These are phyloP conservation scores for Saccostrea echinata DNA, from an alignment of 1,140 invertebrate species.

Conservation along the genomic window DNA sequence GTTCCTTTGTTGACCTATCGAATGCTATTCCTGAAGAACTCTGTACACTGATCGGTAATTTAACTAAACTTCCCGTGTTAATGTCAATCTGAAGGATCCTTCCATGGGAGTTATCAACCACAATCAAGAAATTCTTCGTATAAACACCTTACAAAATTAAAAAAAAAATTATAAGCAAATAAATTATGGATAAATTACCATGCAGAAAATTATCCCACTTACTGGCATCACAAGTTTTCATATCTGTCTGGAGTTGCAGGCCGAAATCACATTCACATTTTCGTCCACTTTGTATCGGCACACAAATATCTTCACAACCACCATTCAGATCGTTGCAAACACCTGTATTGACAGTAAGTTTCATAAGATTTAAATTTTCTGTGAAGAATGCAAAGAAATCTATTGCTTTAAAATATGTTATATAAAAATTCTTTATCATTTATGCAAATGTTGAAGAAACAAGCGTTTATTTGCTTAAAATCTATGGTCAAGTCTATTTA, in stretches of 20 bases:
- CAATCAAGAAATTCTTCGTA: background rate
- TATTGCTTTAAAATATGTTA: too few species aligned
- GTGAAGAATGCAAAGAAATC: too few species aligned
- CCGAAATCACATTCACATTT: background rate
- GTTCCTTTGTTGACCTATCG: background rate
- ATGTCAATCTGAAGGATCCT: slow-evolving; percentile 8
- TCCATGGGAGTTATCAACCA: background rate
- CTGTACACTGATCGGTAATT: background rate
- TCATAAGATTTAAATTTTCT: too few species aligned
- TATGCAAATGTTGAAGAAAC: too few species aligned
- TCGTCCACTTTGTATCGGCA: background rate
- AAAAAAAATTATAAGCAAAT: background rate
- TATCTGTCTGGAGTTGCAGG: background rate
- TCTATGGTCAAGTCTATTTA: too few species aligned
- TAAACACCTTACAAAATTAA: background rate
- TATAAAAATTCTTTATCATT: too few species aligned
- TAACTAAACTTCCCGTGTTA: background rate
- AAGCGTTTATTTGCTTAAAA: too few species aligned
- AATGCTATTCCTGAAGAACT: background rate
- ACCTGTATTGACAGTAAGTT: background rate
- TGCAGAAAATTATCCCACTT: background rate
- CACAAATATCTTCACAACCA: background rate
- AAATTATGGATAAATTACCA: background rate
- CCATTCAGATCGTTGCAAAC: background rate
- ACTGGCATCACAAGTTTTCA: background rate